Conservation (phyloP, 2,888 invertebrate genomes). For the Azorinus chamasolen region DNA sequence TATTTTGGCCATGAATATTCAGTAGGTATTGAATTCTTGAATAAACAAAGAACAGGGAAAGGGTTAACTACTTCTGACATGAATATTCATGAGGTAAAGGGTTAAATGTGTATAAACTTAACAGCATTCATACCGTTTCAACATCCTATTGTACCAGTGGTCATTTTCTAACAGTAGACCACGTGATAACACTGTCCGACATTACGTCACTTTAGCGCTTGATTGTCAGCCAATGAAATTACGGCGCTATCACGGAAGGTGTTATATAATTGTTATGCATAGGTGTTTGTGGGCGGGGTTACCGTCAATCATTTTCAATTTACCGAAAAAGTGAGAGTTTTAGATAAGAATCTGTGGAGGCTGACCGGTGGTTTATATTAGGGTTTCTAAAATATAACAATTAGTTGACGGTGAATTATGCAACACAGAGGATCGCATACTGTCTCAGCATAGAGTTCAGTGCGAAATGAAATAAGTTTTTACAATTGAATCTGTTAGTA, state of each 20-base stretch:
- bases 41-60: no score
- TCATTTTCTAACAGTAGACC: background rate
- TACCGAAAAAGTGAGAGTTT: constrained; percentile 57
- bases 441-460: constrained; percentile 6
- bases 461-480: no score
- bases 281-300: constrained; percentile 53
- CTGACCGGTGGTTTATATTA: constrained; percentile 43
- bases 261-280: constrained; percentile 47
- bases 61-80: no score
- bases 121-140: background rate
- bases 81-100: no score
- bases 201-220: constrained; percentile 53
- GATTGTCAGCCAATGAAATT: constrained; percentile 54
- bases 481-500: no score
- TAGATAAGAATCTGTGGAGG: constrained; percentile 44
- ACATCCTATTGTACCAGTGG: background rate
- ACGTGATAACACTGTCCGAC: constrained; percentile 3
- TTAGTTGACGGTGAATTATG: constrained; percentile 48
- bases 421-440: constrained; percentile 42
- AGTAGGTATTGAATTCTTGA: no score
- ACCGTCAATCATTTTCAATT: constrained; percentile 56
- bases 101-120: no score
- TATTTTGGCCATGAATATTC: no score
- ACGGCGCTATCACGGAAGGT: constrained; percentile 17
- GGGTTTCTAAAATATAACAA: constrained; percentile 52